Base-by-base conservation (phyloP, 2,797 vertebrate species). In the Hippoglossus hippoglossus region DNA sequence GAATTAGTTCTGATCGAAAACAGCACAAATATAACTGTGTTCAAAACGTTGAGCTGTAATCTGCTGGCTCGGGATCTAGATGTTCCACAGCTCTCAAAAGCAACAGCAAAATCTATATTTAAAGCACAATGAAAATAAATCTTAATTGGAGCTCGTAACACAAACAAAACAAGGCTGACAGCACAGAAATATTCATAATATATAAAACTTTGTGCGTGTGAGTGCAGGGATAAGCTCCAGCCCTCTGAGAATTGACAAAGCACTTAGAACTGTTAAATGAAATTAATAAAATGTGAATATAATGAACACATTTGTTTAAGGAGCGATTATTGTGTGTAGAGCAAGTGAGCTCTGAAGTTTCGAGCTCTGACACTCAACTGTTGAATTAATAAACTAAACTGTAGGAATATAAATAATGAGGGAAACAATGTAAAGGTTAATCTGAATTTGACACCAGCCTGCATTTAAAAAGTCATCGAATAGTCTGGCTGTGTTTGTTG, bases 31-130 rank as follows among this genome's bases (percentile, higher is more conserved):
- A 60, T 22, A 50, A 77, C 65, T 55, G 19, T 60, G 60, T 52
- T 68, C 1, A 57, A 79, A 67, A 69, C 79, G 63, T 58, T 36
- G 34, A 71, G 75, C 73, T 73, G 62, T 71, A 60, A 70, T 81
- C 60, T 82, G 65, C 60, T 58, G 70, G 60, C 74, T 83, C 46
- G 18, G 58, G 49, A 52, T 13, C 22, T 22, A 28, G 34, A 76
- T 62, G 22, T 63, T 77, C 19, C 54, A 57, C 46, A 8, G 52
- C 44, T 63, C 18, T 13, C n/a, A n/a, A n/a, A n/a, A n/a, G n/a
- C n/a, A n/a, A n/a, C 13, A 3, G 6, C n/a, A 55, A 46, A 55
- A 50, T n/a, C 34, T 2, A 1, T 31, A 1, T 31, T 7, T 47
- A 18, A 67, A 63, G 11, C 19, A 46, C 15, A 21, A 28, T 9